Evolutionary conservation across 1,140 invertebrate genomes (phyloP).

Genomic region (Stegodyphus dumicola): DNA sequence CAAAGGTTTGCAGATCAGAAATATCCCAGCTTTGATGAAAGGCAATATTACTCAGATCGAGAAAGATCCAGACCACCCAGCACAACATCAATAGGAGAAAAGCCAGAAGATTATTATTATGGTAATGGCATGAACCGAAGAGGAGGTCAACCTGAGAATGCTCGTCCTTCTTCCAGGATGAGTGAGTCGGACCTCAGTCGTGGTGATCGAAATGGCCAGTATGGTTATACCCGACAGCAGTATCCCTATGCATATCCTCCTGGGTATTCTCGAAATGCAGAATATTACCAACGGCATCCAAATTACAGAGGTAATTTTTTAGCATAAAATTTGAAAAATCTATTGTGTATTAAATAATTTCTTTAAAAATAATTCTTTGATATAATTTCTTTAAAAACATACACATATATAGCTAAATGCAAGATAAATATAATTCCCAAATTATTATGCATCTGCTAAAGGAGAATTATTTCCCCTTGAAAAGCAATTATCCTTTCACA

Average conservation of each 20-base stretch:
- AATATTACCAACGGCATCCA: constrained; percentile 25
- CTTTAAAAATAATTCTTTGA: no score
- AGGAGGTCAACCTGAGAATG: constrained; percentile 12
- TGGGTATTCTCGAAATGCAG: constrained; percentile 13
- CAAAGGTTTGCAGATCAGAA: constrained; percentile 58
- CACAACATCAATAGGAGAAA: constrained; percentile 63
- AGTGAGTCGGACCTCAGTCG: constrained; percentile 42
- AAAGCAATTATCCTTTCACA: no score
- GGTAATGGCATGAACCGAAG: not conserved
- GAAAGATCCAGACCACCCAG: constrained; percentile 66
- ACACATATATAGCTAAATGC: no score
- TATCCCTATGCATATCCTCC: constrained; percentile 12
- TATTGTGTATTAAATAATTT: no score
- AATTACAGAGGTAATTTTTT: constrained; percentile 29
- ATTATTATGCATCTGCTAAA: no score
- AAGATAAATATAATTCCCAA: no score
- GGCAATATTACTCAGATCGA: constrained; percentile 63
- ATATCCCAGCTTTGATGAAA: constrained; percentile 63
- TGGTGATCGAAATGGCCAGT: constrained; percentile 12
- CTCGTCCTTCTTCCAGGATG: constrained; percentile 36
- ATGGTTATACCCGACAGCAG: constrained; percentile 27
- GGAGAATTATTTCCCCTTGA: no score
- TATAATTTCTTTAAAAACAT: no score
- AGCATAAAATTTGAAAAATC: not conserved
- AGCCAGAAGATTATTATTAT: constrained; percentile 38